phyloP scores from a whole-genome alignment of 2,113 vertebrate genomes.

The Hoplias malabaricus region DNA sequence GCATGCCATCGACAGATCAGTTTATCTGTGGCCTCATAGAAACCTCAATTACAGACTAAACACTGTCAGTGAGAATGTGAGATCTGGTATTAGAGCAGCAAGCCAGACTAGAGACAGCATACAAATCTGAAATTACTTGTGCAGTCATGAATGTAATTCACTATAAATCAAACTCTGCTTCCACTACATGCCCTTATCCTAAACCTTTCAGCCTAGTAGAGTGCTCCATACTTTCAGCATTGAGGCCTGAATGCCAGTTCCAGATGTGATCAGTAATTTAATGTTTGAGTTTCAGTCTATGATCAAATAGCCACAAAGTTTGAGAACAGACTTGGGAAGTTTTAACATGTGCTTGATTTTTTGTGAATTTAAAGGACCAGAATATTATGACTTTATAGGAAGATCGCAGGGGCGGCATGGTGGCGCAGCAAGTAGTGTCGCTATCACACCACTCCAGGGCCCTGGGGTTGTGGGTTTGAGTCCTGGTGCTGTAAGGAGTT shows the following conservation, averaged over 20 bases:
- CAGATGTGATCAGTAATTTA: not conserved
- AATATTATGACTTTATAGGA: no score
- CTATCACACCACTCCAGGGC: no score
- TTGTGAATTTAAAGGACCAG: no score
- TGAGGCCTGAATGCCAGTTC: not conserved
- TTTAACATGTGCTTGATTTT: not conserved
- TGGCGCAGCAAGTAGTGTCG: no score
- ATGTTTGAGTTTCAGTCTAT: not conserved
- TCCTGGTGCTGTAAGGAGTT: no score
- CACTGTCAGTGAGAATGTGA: not conserved
- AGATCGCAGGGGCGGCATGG: no score
- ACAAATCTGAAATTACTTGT: not conserved
- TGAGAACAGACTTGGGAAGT: not conserved
- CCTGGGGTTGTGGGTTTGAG: no score
- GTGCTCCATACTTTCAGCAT: not conserved
- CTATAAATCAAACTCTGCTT: not conserved
- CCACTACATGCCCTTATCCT: not conserved
- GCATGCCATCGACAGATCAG: conserved; percentile 16
- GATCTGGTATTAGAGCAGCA: not conserved
- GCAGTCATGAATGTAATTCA: not conserved
- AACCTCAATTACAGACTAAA: conserved; percentile 29
- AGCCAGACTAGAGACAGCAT: conserved; percentile 5
- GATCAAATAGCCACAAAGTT: not conserved
- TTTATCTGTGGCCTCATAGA: conserved; percentile 35
- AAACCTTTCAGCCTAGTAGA: not conserved